Conservation (phyloP, 2,113 vertebrate species). For the Myrmophylax atrothorax region DNA sequence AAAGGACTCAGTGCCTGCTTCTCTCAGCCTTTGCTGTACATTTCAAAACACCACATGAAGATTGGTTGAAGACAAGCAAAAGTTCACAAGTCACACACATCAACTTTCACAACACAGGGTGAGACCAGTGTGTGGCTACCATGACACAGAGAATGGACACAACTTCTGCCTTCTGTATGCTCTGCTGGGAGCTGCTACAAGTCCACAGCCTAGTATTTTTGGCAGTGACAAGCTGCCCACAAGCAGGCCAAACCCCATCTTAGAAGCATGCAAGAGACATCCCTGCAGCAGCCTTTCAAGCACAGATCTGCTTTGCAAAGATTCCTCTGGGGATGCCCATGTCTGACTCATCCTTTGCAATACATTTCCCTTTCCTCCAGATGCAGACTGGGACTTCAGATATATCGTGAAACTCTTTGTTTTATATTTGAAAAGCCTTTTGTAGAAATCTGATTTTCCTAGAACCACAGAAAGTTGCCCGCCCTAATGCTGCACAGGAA, state of each 20-base stretch:
- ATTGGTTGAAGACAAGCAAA: not conserved
- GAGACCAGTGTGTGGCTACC: not conserved
- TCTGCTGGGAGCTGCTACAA: not conserved
- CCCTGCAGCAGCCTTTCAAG: not conserved
- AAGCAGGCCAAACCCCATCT: not conserved
- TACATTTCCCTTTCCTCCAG: not conserved
- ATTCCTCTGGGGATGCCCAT: not conserved
- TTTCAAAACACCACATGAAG: conserved; percentile 7
- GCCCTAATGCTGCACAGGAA: not conserved
- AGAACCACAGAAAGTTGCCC: not conserved
- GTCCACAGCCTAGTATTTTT: not conserved
- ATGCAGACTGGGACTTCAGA: not conserved
- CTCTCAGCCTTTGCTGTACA: not conserved
- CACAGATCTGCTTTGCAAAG: not conserved
- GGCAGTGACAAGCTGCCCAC: not conserved
- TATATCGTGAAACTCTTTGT: not conserved
- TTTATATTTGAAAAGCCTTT: not conserved
- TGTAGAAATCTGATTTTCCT: conserved; percentile 17
- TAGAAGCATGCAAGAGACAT: not conserved
- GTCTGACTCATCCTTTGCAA: not conserved
- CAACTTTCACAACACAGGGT: not conserved
- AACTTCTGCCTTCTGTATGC: not conserved
- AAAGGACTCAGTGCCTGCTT: not conserved
- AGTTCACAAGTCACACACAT: not conserved
- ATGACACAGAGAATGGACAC: not conserved